Percentiles rank a stretch among this genome's conserved stretches.
phyloP scores from a whole-genome alignment of 1,140 invertebrate genomes.

The Ditylenchus dipsaci region DNA sequence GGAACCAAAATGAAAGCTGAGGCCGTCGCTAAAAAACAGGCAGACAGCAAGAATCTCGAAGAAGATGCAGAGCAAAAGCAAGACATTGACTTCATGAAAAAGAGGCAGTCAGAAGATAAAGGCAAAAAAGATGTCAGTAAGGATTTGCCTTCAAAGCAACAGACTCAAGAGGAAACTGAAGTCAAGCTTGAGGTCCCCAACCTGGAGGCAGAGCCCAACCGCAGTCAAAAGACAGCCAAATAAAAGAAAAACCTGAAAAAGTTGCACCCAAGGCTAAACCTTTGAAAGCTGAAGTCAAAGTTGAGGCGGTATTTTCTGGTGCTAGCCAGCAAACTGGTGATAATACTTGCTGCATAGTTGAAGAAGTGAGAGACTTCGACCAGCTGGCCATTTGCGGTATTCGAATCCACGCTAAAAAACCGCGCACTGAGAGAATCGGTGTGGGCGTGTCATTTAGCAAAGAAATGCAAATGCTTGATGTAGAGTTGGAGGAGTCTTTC shows the following conservation, averaged over 20 bases:
- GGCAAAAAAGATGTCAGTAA: not conserved
- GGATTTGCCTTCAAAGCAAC: not conserved
- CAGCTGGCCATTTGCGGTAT: not conserved
- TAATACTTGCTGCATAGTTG: not conserved
- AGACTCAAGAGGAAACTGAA: too few species aligned
- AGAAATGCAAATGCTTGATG: constrained; percentile 22
- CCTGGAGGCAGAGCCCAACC: too few species aligned
- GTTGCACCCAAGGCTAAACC: not conserved
- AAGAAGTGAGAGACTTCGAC: not conserved
- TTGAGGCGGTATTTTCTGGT: not conserved
- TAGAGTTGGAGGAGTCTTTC: constrained; percentile 27
- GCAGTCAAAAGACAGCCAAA: too few species aligned
- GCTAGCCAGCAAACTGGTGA: not conserved
- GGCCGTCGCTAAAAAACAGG: too few species aligned
- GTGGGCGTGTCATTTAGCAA: constrained; percentile 24
- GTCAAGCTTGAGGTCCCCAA: too few species aligned
- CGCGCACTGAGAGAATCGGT: constrained; percentile 22
- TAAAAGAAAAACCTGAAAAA: not conserved
- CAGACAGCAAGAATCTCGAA: not conserved
- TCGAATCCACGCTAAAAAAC: constrained; percentile 12
- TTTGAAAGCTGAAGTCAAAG: not conserved
- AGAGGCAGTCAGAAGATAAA: not conserved
- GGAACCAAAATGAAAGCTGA: constrained; percentile 7
- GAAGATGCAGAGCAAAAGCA: not conserved
- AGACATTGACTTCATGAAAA: not conserved